These are phyloP conservation scores for Mesembrinibis cayennensis DNA, from an alignment of 2,113 vertebrate genomes.

Conservation along the genomic window DNA sequence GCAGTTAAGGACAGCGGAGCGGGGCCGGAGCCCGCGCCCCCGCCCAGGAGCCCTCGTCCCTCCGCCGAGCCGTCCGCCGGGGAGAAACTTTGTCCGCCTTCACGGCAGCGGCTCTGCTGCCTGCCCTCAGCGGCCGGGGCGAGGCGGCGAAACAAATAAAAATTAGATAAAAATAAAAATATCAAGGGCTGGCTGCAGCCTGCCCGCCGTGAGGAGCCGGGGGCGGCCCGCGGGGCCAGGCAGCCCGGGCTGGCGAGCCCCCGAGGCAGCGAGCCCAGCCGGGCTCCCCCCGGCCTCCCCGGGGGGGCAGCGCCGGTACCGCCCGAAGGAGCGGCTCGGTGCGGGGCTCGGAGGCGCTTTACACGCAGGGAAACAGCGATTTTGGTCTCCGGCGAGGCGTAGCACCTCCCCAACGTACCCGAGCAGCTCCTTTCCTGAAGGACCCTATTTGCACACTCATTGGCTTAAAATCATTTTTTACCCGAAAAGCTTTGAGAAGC, in stretches of 20 bases:
- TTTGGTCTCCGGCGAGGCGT: rapidly evolving
- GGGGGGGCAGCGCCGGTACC: no score
- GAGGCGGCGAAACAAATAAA: not conserved
- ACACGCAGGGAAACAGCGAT: rapidly evolving
- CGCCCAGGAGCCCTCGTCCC: not conserved
- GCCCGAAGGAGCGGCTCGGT: not conserved
- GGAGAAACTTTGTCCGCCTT: no score
- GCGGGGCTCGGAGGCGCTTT: not conserved
- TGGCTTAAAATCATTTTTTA: not conserved
- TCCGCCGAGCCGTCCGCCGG: no score
- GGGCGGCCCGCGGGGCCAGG: not conserved
- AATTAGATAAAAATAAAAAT: not conserved
- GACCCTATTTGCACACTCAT: not conserved
- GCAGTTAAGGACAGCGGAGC: conserved; percentile 26
- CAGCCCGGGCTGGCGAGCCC: not conserved
- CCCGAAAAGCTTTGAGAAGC: not conserved
- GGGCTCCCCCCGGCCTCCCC: not conserved
- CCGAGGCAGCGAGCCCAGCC: not conserved
- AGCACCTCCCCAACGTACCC: rapidly evolving
- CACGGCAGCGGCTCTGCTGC: not conserved
- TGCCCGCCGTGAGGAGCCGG: not conserved
- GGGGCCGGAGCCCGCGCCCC: not conserved
- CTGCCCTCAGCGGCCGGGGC: not conserved
- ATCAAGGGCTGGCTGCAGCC: not conserved
- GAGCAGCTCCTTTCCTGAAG: not conserved